phyloP scores from a whole-genome alignment of 2,113 vertebrate species.

The Glaucomys volans region DNA sequence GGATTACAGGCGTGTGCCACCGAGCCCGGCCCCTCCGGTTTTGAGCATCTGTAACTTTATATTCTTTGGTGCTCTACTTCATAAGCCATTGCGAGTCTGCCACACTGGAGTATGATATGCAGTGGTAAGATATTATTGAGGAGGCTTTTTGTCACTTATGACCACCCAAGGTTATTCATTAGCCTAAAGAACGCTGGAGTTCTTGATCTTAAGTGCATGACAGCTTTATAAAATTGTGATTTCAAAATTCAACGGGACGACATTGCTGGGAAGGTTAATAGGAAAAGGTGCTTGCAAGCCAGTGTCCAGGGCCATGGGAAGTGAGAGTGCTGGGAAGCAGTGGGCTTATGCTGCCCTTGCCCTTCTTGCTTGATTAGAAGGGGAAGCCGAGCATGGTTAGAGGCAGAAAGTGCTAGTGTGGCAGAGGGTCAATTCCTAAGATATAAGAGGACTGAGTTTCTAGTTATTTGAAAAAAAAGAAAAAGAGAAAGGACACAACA shows the following conservation, averaged over 20 bases:
- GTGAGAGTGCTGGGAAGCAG: not conserved
- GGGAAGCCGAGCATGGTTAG: not conserved
- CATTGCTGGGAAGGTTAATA: not conserved
- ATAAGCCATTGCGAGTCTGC: not conserved
- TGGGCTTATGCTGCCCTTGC: not conserved
- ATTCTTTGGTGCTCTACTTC: not conserved
- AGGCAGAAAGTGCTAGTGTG: not conserved
- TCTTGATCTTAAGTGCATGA: not conserved
- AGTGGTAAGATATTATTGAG: not conserved
- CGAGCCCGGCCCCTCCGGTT: too few species aligned
- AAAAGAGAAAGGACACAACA: not conserved
- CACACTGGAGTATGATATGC: not conserved
- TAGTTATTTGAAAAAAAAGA: not conserved
- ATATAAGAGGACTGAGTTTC: not conserved
- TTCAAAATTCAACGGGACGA: constrained; percentile 20
- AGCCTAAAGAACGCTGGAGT: not conserved
- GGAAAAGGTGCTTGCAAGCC: not conserved
- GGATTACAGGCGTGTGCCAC: too few species aligned
- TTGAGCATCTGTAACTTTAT: not conserved
- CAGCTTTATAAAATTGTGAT: not conserved
- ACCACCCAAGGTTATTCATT: not conserved
- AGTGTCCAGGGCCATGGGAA: not conserved
- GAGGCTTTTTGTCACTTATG: not conserved
- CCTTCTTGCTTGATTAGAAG: not conserved
- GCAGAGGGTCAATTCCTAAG: not conserved